A percentile compares a stretch with the other conserved stretches of the same genome.
phyloP scores from a whole-genome alignment of 2,113 vertebrate species.

The Cephalopholis sonnerati region DNA sequence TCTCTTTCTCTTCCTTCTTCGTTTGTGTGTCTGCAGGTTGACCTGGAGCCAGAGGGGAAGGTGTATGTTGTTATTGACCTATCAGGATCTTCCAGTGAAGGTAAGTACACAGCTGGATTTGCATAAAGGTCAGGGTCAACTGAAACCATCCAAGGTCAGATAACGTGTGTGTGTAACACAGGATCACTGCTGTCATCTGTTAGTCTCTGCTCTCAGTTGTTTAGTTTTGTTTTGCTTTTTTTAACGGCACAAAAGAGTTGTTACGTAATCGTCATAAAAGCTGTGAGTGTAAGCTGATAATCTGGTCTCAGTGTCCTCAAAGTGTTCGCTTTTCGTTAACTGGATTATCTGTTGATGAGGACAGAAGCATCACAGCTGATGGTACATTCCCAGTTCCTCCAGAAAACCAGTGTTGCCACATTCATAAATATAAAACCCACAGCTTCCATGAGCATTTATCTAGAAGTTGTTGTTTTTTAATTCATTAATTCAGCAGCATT shows the following conservation, averaged over 20 bases:
- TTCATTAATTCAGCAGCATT: neutral
- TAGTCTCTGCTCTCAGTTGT: too few species aligned
- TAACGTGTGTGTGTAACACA: neutral
- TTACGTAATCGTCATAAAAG: neutral
- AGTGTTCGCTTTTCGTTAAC: neutral
- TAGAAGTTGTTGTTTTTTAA: neutral
- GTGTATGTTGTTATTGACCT: conserved; percentile 76
- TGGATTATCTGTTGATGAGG: conserved; percentile 8
- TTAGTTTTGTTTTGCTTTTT: too few species aligned
- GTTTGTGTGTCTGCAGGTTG: conserved; percentile 55
- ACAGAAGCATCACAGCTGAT: neutral
- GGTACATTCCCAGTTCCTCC: neutral
- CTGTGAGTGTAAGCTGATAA: neutral
- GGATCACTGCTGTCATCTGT: neutral
- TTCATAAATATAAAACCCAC: neutral
- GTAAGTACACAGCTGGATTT: conserved; percentile 42
- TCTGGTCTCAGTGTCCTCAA: neutral
- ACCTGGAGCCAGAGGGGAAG: conserved; percentile 76
- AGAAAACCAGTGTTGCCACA: neutral
- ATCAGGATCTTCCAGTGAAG: conserved; percentile 73
- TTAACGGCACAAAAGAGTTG: neutral
- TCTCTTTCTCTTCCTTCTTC: neutral
- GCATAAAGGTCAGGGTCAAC: neutral
- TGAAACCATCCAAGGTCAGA: neutral
- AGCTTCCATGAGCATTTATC: neutral